phyloP scores from a whole-genome alignment of 2,797 vertebrate species.

The Bradypus variegatus region DNA sequence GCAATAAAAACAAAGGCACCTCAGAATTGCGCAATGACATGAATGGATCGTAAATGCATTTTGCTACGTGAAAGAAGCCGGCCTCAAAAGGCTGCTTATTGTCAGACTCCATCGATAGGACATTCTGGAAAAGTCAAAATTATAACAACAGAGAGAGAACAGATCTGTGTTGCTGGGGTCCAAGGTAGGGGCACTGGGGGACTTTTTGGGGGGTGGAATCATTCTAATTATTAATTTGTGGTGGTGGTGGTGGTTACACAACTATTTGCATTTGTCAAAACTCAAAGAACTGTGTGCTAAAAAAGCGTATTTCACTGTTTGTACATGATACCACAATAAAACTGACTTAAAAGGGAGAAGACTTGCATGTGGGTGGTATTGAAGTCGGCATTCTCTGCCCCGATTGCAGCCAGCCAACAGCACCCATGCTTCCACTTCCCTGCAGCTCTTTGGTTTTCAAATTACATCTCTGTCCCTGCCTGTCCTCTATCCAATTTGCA shows the following conservation, averaged over 20 bases:
- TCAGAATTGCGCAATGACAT: fast-evolving
- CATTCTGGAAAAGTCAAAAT: background rate
- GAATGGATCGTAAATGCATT: background rate
- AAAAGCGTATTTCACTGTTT: background rate
- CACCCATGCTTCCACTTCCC: background rate
- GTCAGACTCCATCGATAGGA: background rate
- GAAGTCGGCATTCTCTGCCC: fast-evolving
- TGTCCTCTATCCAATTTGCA: background rate
- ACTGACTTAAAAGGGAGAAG: background rate
- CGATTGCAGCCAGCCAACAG: fast-evolving
- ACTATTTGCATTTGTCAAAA: background rate
- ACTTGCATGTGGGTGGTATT: fast-evolving
- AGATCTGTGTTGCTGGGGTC: background rate
- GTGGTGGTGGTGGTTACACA: background rate
- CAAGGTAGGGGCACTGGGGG: background rate
- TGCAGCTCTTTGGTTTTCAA: background rate
- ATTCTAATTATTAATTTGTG: background rate
- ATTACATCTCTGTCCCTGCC: background rate
- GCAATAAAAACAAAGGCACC: background rate
- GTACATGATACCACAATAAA: background rate
- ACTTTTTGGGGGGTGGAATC: background rate
- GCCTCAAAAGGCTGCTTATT: background rate
- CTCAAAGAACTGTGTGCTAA: background rate
- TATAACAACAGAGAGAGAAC: background rate
- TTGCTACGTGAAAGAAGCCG: background rate